Conservation (phyloP, 92 coral and sea anemone genomes). For the Umimayanthus kanabou region DNA sequence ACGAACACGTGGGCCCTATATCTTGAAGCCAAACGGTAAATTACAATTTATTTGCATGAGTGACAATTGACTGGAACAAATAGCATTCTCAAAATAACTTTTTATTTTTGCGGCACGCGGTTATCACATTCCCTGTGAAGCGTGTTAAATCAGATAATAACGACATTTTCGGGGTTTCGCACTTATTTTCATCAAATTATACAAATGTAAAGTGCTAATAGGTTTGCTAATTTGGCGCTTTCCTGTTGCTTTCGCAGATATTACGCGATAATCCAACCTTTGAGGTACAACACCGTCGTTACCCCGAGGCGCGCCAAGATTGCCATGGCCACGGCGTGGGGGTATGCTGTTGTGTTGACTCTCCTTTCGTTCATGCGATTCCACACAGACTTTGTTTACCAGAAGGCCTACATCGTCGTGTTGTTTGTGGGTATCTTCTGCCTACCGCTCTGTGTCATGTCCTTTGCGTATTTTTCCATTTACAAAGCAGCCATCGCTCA, state of each 20-base stretch:
- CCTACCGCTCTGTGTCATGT: constrained; percentile 71
- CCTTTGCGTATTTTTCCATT: constrained; percentile 78
- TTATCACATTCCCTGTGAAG: background rate
- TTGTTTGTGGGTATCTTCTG: constrained; percentile 69
- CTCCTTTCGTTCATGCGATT: constrained; percentile 71
- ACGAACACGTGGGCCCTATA: constrained; percentile 40
- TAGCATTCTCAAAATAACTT: constrained; percentile 35
- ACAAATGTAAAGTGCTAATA: constrained; percentile 7
- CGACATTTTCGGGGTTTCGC: constrained; percentile 18
- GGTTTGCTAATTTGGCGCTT: constrained; percentile 27
- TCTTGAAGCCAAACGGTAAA: constrained; percentile 39
- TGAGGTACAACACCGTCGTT: constrained; percentile 73
- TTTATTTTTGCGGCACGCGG: constrained; percentile 39
- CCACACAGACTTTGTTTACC: constrained; percentile 43
- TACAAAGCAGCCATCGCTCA: constrained; percentile 85
- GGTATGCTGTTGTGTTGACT: constrained; percentile 55
- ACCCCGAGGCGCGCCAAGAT: constrained; percentile 75
- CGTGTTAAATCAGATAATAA: constrained; percentile 1
- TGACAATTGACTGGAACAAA: constrained; percentile 22
- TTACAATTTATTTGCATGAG: constrained; percentile 42
- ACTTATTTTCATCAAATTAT: constrained; percentile 9
- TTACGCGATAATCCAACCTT: constrained; percentile 75
- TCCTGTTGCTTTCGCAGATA: constrained; percentile 50
- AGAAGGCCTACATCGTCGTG: constrained; percentile 60
- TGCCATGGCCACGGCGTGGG: constrained; percentile 74